phyloP scores from a whole-genome alignment of 2,888 invertebrate genomes.

The Hoplodrina blanda region DNA sequence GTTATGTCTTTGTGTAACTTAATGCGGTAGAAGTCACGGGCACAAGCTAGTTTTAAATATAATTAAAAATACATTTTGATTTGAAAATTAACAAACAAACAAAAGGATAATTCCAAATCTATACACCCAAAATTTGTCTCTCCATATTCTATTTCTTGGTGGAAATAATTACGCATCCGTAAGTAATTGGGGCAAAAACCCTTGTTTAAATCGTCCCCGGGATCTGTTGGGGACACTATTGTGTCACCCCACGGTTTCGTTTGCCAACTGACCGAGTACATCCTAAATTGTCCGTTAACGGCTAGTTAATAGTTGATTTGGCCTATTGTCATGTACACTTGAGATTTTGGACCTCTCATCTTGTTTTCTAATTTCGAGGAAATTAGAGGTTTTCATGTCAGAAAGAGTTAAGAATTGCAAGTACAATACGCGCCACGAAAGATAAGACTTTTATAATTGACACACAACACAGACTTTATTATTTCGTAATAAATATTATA shows the following conservation, averaged over 20 bases:
- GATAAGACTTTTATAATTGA: too few species aligned
- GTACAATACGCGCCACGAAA: too few species aligned
- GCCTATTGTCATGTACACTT: constrained; percentile 74
- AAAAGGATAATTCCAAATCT: background rate
- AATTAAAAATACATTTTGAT: too few species aligned
- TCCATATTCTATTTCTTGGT: constrained; percentile 72
- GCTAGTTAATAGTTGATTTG: constrained; percentile 80
- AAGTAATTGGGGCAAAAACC: constrained; percentile 87
- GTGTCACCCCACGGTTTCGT: constrained; percentile 70
- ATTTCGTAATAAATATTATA: too few species aligned
- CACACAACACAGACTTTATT: too few species aligned
- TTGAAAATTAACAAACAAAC: background rate
- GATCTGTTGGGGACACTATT: constrained; percentile 87
- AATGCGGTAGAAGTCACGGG: too few species aligned
- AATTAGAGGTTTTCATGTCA: constrained; percentile 25
- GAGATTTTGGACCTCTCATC: constrained; percentile 56
- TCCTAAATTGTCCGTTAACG: constrained; percentile 83
- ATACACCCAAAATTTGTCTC: constrained; percentile 19
- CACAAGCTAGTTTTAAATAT: too few species aligned
- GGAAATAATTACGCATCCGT: constrained; percentile 86
- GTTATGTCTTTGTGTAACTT: too few species aligned
- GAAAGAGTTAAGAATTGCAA: background rate
- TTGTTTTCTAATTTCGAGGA: constrained; percentile 20
- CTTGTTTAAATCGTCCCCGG: constrained; percentile 84
- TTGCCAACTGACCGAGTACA: constrained; percentile 84